These are phyloP conservation scores for Bellardia bayeri DNA, from an alignment of 2,888 invertebrate genomes.

Conservation along the genomic window DNA sequence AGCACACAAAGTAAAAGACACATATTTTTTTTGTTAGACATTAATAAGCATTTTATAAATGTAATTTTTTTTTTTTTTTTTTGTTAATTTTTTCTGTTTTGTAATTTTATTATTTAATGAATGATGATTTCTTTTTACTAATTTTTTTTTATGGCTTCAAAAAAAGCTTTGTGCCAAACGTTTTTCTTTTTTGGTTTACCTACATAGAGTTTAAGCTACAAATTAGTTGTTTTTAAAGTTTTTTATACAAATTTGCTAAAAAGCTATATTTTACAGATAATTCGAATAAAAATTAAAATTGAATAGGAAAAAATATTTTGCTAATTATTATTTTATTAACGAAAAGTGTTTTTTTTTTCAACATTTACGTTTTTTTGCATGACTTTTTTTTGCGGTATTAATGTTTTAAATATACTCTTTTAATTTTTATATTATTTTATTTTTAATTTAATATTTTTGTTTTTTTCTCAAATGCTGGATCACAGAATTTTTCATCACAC, in stretches of 20 bases:
- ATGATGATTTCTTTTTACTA: constrained; percentile 40
- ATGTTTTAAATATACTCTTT: constrained; percentile 45
- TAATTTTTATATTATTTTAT: constrained; percentile 55
- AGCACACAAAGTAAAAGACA: constrained; percentile 74
- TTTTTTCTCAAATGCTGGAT: constrained; percentile 80
- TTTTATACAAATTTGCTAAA: constrained; percentile 69
- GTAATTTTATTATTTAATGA: constrained; percentile 31
- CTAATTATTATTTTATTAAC: constrained; percentile 54
- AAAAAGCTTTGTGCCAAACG: constrained; percentile 70
- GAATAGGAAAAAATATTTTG: constrained; percentile 40
- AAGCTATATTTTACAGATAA: constrained; percentile 55
- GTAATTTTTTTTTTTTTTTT: constrained; percentile 45
- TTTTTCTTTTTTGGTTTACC: constrained; percentile 41
- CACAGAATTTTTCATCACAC: constrained; percentile 85
- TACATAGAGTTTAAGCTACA: constrained; percentile 67
- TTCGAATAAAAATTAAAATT: constrained; percentile 5
- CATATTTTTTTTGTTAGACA: constrained; percentile 72
- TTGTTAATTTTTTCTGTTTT: constrained; percentile 19
- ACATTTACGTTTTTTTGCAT: constrained; percentile 13
- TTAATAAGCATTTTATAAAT: constrained; percentile 72
- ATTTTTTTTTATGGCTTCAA: constrained; percentile 60
- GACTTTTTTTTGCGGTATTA: constrained; percentile 22
- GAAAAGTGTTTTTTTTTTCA: constrained; percentile 28
- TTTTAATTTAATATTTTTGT: constrained; percentile 64
- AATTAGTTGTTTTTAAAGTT: constrained; percentile 38